A percentile compares a stretch with the other conserved stretches of the same genome.
These are phyloP conservation scores for Calcarius ornatus DNA, from an alignment of 2,113 vertebrate genomes.

Conservation along the genomic window DNA sequence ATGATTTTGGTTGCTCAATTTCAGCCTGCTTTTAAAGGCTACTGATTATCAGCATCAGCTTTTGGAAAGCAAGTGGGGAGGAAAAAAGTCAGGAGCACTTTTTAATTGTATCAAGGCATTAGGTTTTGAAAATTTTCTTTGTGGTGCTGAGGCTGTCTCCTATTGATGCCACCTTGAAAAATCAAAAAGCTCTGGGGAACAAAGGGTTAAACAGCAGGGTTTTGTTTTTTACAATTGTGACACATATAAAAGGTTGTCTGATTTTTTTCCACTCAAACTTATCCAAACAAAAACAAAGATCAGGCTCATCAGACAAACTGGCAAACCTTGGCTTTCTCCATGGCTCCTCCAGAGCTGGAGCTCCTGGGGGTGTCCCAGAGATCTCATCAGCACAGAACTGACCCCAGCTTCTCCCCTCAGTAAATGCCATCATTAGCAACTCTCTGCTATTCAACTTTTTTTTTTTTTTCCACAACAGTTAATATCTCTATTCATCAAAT, in stretches of 20 bases:
- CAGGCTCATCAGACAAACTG: neutral
- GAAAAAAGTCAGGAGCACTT: neutral
- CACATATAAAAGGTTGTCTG: neutral
- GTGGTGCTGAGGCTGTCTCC: neutral
- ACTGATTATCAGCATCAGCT: neutral
- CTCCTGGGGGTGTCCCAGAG: neutral
- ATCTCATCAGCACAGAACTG: neutral
- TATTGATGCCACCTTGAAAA: neutral
- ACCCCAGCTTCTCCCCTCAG: neutral
- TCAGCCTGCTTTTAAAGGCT: neutral
- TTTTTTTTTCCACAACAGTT: neutral
- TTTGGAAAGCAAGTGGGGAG: neutral
- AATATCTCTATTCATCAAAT: neutral
- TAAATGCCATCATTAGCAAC: neutral
- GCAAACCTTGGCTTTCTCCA: neutral
- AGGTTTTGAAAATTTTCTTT: neutral
- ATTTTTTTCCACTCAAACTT: neutral
- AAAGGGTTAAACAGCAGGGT: neutral
- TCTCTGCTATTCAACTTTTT: neutral
- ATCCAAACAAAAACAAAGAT: neutral
- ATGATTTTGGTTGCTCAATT: neutral
- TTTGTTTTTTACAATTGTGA: neutral
- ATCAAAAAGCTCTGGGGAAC: neutral
- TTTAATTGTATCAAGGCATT: neutral
- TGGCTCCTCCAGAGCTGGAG: rapidly evolving